Conservation (phyloP, 2,888 invertebrate genomes). For the Trichogramma evanescens region DNA sequence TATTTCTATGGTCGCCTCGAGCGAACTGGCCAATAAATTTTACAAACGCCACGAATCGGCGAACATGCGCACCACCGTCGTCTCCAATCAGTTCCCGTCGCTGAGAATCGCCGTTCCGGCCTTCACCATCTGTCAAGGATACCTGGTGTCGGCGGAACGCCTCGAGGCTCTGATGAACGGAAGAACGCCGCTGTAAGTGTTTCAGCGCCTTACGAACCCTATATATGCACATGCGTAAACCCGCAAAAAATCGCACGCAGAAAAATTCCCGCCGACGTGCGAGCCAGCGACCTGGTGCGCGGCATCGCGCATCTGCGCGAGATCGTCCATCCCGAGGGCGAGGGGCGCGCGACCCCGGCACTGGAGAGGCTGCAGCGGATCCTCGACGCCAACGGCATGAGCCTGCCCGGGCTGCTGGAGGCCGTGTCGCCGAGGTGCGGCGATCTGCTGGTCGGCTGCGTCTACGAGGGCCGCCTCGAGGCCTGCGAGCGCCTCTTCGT, state of each 20-base stretch:
- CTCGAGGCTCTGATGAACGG: conserved; percentile 19
- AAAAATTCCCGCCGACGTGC: conserved; percentile 22
- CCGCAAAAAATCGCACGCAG: conserved; percentile 14
- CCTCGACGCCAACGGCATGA: conserved; percentile 24
- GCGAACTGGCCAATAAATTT: conserved; percentile 27
- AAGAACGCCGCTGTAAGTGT: conserved; percentile 25
- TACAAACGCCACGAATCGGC: conserved; percentile 30
- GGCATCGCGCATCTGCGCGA: conserved; percentile 26
- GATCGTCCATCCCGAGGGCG: conserved; percentile 26
- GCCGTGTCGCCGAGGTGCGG: conserved; percentile 28
- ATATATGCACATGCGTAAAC: neutral
- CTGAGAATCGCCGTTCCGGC: conserved; percentile 28
- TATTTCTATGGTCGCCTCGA: conserved; percentile 27
- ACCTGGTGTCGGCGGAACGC: conserved; percentile 24
- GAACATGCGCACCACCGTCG: conserved; percentile 32
- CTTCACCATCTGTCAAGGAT: conserved; percentile 30
- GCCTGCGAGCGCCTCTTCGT: conserved; percentile 26
- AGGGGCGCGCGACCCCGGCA: conserved; percentile 20
- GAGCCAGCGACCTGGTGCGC: conserved; percentile 21
- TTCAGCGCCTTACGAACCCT: too few species aligned
- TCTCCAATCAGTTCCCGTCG: conserved; percentile 30
- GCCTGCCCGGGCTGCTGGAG: conserved; percentile 26
- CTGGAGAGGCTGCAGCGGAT: conserved; percentile 25
- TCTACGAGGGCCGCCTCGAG: conserved; percentile 25
- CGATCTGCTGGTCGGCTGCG: conserved; percentile 30